phyloP scores from a whole-genome alignment of 2,888 invertebrate species.

The Eristalinus sepulchralis region DNA sequence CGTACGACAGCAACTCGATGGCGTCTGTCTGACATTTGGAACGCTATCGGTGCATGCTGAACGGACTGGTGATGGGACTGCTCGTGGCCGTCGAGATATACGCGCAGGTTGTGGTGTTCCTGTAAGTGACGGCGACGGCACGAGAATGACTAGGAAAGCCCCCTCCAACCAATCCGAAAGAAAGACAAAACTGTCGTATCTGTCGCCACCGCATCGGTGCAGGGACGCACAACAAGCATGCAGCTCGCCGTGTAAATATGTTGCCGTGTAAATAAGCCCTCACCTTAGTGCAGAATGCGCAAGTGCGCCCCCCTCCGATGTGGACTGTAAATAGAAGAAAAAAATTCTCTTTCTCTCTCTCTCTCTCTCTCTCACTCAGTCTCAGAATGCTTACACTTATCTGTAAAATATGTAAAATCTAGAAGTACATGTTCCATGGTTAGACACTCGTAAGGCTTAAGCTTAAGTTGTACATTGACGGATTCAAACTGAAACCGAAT shows the following conservation, averaged over 20 bases:
- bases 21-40: constrained; percentile 81
- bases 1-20: constrained; percentile 80
- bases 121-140: constrained; percentile 74
- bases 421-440: constrained; percentile 9
- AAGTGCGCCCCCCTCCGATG: neutral
- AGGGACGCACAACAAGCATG: neutral
- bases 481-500: constrained; percentile 28
- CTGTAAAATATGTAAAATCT: constrained; percentile 40
- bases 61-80: constrained; percentile 78
- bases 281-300: neutral
- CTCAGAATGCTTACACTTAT: constrained; percentile 12
- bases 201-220: neutral
- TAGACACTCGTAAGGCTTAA: constrained; percentile 36
- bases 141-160: too few species aligned
- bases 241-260: constrained; percentile 31
- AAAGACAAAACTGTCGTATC: neutral
- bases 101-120: constrained; percentile 79
- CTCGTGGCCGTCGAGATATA: constrained; percentile 80
- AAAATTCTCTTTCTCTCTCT: neutral
- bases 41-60: constrained; percentile 79
- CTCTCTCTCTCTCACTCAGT: neutral
- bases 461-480: constrained; percentile 62
- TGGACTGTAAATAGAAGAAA: neutral
- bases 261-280: constrained; percentile 9
- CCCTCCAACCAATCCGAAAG: neutral